These are phyloP conservation scores for Heteractis magnifica DNA, from an alignment of 92 coral and sea anemone genomes.

Conservation along the genomic window DNA sequence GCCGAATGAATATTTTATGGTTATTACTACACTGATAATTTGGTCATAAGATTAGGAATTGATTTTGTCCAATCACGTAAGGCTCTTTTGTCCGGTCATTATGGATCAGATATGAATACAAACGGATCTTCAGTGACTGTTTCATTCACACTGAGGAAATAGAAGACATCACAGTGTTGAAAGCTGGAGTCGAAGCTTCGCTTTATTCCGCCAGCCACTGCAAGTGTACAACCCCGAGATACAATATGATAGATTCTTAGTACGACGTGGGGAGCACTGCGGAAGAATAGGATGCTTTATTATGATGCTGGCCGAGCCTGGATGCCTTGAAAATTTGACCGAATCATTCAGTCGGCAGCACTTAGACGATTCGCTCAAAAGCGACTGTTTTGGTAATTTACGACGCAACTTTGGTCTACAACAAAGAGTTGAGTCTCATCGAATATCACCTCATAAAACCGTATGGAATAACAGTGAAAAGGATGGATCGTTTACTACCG, in stretches of 20 bases:
- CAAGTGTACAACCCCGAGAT: background rate
- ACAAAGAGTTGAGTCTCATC: background rate
- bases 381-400: conserved; percentile 8
- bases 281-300: too few species aligned
- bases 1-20: conserved; percentile 19
- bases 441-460: background rate
- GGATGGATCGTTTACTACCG: too few species aligned
- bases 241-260: background rate
- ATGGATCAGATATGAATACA: conserved; percentile 37
- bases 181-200: background rate
- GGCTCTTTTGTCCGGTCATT: background rate
- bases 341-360: conserved; percentile 49
- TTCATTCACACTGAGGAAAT: background rate
- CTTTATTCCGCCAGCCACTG: background rate
- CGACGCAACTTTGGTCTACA: background rate
- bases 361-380: conserved; percentile 31
- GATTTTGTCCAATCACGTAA: background rate
- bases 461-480: background rate
- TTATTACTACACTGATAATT: background rate
- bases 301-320: conserved; percentile 39
- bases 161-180: background rate
- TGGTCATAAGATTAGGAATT: conserved; percentile 13
- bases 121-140: conserved; percentile 56
- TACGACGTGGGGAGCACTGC: too few species aligned
- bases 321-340: conserved; percentile 42